A percentile compares a stretch with the other conserved stretches of the same genome.
phyloP scores from a whole-genome alignment of 2,797 vertebrate species.

The Ptychobarbus kaznakovi region DNA sequence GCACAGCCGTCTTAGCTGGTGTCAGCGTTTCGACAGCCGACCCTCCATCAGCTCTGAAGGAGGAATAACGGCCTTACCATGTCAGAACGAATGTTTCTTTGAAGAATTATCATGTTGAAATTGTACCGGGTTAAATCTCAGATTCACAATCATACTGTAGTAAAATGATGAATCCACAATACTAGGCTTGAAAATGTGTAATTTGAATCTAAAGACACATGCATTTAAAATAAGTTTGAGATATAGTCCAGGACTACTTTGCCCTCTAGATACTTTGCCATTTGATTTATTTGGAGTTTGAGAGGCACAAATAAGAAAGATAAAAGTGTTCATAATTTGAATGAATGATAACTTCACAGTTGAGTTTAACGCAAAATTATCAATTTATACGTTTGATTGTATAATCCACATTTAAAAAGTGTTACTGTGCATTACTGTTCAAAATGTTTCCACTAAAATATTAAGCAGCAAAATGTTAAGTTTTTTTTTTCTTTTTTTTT shows the following conservation, averaged over 20 bases:
- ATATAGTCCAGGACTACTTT: background rate
- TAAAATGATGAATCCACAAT: constrained; percentile 65
- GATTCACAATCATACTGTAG: constrained; percentile 59
- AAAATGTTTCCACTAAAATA: background rate
- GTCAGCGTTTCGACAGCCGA: constrained; percentile 36
- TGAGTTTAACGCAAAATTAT: no score
- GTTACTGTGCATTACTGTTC: background rate
- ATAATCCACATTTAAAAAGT: background rate
- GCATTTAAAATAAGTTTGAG: background rate
- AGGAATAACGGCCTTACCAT: constrained; percentile 66
- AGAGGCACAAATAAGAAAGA: background rate
- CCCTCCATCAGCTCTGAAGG: constrained; percentile 56
- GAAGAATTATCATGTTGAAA: constrained; percentile 65
- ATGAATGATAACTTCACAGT: background rate
- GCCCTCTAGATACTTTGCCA: background rate
- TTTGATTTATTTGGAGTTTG: background rate
- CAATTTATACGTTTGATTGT: background rate
- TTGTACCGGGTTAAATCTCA: constrained; percentile 63
- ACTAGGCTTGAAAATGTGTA: background rate
- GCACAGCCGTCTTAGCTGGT: constrained; percentile 5
- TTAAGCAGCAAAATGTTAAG: no score
- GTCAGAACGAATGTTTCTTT: constrained; percentile 67
- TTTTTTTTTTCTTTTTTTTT: background rate
- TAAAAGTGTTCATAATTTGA: no score
- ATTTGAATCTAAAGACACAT: background rate